Evolutionary conservation across 2,888 invertebrate species (phyloP).

Genomic region (Ceratothoa steindachneri): DNA sequence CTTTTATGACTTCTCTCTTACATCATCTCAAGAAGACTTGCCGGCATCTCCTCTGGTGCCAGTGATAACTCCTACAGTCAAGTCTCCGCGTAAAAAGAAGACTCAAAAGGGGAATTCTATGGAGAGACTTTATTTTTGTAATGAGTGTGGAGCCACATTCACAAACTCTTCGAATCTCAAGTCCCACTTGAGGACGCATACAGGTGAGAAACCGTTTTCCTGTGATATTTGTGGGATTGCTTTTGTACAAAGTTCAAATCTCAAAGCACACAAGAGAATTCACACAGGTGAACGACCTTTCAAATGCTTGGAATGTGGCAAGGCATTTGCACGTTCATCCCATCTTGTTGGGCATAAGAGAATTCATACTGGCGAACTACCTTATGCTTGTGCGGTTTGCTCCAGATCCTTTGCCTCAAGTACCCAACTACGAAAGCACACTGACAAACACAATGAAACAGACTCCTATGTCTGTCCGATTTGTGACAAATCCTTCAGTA

Average conservation of each 20-base stretch:
- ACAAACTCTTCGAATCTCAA: slow-evolving; percentile 45
- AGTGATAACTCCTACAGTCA: background rate
- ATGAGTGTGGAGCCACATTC: slow-evolving; percentile 37
- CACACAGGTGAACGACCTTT: slow-evolving; percentile 44
- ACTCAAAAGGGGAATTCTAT: background rate
- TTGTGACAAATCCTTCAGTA: slow-evolving; percentile 31
- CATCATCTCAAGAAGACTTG: slow-evolving; percentile 1
- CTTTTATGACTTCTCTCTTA: background rate
- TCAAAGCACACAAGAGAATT: slow-evolving; percentile 42
- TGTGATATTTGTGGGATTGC: slow-evolving; percentile 39
- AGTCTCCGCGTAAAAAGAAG: background rate
- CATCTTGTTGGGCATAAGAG: slow-evolving; percentile 43
- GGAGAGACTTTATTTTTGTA: slow-evolving; percentile 25
- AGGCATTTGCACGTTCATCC: slow-evolving; percentile 43
- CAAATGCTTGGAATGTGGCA: slow-evolving; percentile 40
- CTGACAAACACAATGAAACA: slow-evolving; percentile 41
- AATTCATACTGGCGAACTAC: slow-evolving; percentile 44
- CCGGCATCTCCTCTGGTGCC: background rate
- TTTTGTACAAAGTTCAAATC: slow-evolving; percentile 45
- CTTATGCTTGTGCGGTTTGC: slow-evolving; percentile 43
- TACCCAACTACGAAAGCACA: slow-evolving; percentile 43
- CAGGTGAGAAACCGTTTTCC: slow-evolving; percentile 40
- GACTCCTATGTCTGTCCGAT: slow-evolving; percentile 33
- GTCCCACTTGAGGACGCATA: slow-evolving; percentile 41
- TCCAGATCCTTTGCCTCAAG: slow-evolving; percentile 41